Evolutionary conservation across 30 jellyfish, hydroid and myxozoan genomes (phyloP), one percentile per base, ranked within the genome.

Genomic region (Aurelia aurita complex sp. Pacific): DNA sequence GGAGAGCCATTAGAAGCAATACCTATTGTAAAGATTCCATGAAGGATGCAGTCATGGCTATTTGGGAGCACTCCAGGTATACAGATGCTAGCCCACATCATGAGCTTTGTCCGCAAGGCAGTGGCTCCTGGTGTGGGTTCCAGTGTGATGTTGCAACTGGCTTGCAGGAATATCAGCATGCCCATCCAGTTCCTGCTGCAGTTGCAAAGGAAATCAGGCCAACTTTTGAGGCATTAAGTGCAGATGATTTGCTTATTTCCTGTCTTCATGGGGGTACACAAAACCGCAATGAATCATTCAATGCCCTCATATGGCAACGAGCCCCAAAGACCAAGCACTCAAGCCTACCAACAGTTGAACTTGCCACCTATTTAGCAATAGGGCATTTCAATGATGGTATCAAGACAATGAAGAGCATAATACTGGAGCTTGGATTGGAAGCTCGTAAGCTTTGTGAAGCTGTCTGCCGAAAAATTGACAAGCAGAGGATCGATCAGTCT

Each of bases 251-350:
- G 79, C 57, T 77, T 15, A 7, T 9, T 14, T 60, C 33, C 13
- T 77, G 79, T 57, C 29, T 32, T 10, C 63, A 77, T 60, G 76
- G 78, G 9, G 87, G 77, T 9, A 77, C 87, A 7, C 87, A 77
- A 59, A 77, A 77, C 77, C 87, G 61, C 23, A 77, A 77, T 77
- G 87, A 77, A 33, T 77, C 87, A 32, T 77, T 77, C 77, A 77
- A 77, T 36, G 2, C 65, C 2, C 46, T 77, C 61, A 63, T 77
- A 10, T 77, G 87, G 87, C 77, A 60, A 32, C 80, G 87, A 2
- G 34, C 65, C 17, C 36, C 87, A 17, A 77, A 77, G 68, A 34
- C 17, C 38, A 77, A 33, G 16, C 85, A 77, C 42, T 63, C 76
- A n/a, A 40, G 80, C 10, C 57, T 52, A 7, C 14, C 65, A 34